phyloP scores from a whole-genome alignment of 2,888 invertebrate species.

The Sinodicranocentrus sp. region DNA sequence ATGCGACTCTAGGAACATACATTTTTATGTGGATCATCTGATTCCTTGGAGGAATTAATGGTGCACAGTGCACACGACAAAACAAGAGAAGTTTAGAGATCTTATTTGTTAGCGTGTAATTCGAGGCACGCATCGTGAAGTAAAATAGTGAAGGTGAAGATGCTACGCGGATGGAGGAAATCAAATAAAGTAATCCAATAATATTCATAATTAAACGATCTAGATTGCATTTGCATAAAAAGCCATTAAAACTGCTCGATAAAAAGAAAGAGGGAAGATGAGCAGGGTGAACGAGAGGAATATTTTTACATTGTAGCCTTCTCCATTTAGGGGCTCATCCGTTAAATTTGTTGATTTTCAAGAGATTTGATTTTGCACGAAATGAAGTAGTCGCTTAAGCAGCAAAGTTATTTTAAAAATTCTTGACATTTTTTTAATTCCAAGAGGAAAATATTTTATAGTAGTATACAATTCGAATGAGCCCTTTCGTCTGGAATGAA shows the following conservation, averaged over 20 bases:
- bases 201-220: slow-evolving; percentile 6
- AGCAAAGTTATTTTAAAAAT: no score
- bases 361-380: no score
- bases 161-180: slow-evolving; percentile 22
- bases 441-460: no score
- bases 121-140: no score
- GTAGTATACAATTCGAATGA: no score
- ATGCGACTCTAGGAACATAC: no score
- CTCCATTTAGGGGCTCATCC: slow-evolving; percentile 1
- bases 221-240: slow-evolving; percentile 20
- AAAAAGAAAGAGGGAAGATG: background rate
- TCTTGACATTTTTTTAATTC: no score
- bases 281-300: background rate
- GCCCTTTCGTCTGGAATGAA: slow-evolving; percentile 6
- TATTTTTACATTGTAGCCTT: background rate
- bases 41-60: no score
- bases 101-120: no score
- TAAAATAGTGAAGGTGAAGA: background rate
- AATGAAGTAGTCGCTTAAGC: no score
- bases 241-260: background rate
- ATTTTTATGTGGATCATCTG: background rate
- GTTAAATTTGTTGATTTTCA: no score
- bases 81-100: no score
- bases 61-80: background rate
- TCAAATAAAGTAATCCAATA: background rate